These are phyloP conservation scores for Cyphomyrus plagiostoma DNA, from an alignment of 2,113 vertebrate genomes.

Conservation along the genomic window DNA sequence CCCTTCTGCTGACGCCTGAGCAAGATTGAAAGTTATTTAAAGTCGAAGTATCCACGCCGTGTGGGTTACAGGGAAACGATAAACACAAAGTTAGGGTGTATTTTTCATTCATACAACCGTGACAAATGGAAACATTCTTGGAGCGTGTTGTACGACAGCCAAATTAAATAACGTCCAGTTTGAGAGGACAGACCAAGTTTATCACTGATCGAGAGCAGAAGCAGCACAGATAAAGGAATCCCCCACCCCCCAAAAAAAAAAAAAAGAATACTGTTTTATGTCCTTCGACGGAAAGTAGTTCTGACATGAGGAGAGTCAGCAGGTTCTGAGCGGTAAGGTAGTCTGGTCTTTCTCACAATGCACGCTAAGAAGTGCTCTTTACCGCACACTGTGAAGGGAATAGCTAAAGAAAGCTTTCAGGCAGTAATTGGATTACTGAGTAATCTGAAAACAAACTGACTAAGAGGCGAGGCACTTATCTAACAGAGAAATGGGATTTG, in stretches of 20 bases:
- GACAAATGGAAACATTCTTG: background rate
- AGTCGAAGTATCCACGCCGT: background rate
- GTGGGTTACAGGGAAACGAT: background rate
- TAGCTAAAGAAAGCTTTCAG: slow-evolving; percentile 39
- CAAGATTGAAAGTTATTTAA: background rate
- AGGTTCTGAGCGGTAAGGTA: slow-evolving; percentile 47
- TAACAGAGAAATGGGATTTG: slow-evolving; percentile 15
- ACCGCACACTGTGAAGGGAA: slow-evolving; percentile 27
- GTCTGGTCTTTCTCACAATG: slow-evolving; percentile 32
- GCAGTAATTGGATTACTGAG: slow-evolving; percentile 53
- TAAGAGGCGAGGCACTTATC: slow-evolving; percentile 34
- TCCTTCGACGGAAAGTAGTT: slow-evolving; percentile 38
- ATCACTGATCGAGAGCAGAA: background rate
- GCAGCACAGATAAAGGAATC: background rate
- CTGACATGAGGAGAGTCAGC: slow-evolving; percentile 44
- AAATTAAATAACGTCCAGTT: background rate
- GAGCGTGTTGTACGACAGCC: background rate
- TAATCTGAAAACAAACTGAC: slow-evolving; percentile 53
- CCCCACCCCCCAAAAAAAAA: too few relatives aligned
- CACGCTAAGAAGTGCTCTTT: slow-evolving; percentile 34
- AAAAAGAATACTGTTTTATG: background rate
- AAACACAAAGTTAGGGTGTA: background rate
- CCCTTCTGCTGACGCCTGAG: background rate
- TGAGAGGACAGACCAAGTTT: background rate
- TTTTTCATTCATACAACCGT: background rate